These are phyloP conservation scores for Nycticryphes semicollaris DNA, from an alignment of 2,113 vertebrate genomes.

Conservation along the genomic window DNA sequence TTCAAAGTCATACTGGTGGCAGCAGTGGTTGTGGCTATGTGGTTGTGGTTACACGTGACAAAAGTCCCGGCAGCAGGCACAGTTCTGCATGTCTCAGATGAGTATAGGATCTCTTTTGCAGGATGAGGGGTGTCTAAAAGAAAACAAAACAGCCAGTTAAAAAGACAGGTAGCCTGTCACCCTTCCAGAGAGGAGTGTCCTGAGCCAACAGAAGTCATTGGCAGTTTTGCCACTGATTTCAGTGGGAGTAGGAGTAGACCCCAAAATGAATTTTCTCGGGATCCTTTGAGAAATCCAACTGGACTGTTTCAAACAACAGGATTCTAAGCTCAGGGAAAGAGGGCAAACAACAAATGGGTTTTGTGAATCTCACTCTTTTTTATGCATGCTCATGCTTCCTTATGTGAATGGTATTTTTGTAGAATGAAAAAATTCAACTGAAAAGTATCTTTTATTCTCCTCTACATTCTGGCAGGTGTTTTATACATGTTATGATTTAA, in stretches of 20 bases:
- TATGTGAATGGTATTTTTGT: neutral
- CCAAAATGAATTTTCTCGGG: neutral
- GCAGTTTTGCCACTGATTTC: slow-evolving; percentile 4
- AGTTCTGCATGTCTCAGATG: slow-evolving; percentile 69
- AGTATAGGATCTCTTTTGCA: slow-evolving; percentile 72
- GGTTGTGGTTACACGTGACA: slow-evolving; percentile 73
- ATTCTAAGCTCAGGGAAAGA: neutral
- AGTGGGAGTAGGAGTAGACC: neutral
- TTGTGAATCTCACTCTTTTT: neutral
- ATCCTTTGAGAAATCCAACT: neutral
- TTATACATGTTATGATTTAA: neutral
- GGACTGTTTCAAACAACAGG: neutral
- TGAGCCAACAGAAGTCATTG: neutral
- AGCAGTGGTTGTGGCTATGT: slow-evolving; percentile 45
- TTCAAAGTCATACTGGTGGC: slow-evolving; percentile 60
- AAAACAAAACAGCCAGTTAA: neutral
- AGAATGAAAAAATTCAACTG: neutral
- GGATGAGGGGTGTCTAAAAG: slow-evolving; percentile 73
- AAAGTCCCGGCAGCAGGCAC: slow-evolving; percentile 69
- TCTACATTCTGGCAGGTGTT: neutral
- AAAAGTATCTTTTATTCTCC: neutral
- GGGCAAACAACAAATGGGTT: neutral
- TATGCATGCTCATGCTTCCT: slow-evolving; percentile 54
- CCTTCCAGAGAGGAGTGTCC: neutral
- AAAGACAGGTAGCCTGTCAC: neutral